Percentiles rank a stretch among this genome's conserved stretches.
Evolutionary conservation across 2,797 vertebrate genomes (phyloP).

Genomic region (Esox lucius): DNA sequence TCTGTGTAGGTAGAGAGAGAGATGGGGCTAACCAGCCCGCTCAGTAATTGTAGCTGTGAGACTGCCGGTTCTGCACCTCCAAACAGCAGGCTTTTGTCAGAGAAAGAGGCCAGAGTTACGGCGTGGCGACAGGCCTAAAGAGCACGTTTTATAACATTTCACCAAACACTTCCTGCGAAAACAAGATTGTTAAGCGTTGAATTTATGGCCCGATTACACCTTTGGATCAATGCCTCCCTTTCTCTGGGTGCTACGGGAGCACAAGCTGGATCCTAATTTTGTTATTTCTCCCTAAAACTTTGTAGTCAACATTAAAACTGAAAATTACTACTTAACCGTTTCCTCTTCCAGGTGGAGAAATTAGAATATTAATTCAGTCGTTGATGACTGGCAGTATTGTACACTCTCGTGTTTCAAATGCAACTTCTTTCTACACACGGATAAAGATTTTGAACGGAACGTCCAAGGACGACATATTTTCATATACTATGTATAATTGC

Average conservation of each 20-base stretch:
- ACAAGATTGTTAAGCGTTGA: conserved; percentile 56
- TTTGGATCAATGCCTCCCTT: conserved; percentile 40
- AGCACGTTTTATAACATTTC: conserved; percentile 57
- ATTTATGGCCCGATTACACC: conserved; percentile 47
- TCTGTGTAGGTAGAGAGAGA: background rate
- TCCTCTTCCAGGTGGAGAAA: background rate
- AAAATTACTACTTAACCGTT: background rate
- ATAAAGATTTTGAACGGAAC: background rate
- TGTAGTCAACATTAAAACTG: background rate
- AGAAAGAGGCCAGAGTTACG: conserved; percentile 42
- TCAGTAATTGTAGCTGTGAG: conserved; percentile 11
- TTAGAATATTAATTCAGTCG: background rate
- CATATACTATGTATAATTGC: background rate
- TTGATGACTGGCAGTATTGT: background rate
- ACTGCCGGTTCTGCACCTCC: background rate
- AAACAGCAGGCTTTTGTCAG: conserved; percentile 43
- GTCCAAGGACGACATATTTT: background rate
- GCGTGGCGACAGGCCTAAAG: conserved; percentile 65
- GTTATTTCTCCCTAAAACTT: conserved; percentile 1
- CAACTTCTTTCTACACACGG: background rate
- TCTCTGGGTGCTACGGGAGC: background rate
- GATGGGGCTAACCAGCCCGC: conserved; percentile 24
- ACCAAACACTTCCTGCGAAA: conserved; percentile 65
- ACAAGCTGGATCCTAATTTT: background rate
- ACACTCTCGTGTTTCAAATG: background rate